phyloP scores from a whole-genome alignment of 2,113 vertebrate species.

The Cathartes aura region DNA sequence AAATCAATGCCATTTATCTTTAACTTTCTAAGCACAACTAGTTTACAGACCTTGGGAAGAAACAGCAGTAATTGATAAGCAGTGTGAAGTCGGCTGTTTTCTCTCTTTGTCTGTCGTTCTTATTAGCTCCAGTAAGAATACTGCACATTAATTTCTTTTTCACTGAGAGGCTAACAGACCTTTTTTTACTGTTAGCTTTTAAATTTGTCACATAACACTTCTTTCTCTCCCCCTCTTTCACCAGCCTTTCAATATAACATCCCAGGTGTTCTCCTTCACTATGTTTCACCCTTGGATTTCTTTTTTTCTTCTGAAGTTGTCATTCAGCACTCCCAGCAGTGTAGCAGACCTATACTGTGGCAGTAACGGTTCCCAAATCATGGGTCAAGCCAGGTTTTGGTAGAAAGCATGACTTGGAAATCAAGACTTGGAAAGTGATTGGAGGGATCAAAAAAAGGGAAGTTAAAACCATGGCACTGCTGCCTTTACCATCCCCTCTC shows the following conservation, averaged over 20 bases:
- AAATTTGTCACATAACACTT: neutral
- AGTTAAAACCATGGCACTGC: neutral
- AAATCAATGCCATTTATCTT: conserved; percentile 58
- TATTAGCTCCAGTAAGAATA: neutral
- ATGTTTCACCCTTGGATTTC: neutral
- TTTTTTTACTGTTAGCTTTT: neutral
- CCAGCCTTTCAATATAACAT: neutral
- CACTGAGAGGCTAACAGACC: neutral
- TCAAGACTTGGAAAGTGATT: neutral
- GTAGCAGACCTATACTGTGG: neutral
- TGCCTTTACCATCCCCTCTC: neutral
- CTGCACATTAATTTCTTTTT: neutral
- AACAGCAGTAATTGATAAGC: neutral
- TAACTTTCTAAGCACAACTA: conserved; percentile 15
- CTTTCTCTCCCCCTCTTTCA: neutral
- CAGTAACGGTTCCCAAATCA: neutral
- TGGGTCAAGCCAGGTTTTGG: neutral
- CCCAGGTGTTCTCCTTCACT: neutral
- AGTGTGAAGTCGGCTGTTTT: neutral
- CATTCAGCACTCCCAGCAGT: neutral
- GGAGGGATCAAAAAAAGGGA: neutral
- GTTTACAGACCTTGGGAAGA: conserved; percentile 12
- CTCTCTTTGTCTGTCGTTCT: neutral
- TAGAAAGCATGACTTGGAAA: neutral
- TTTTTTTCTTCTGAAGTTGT: neutral